Evolutionary conservation across 2,888 invertebrate genomes (phyloP), one percentile per base, ranked within the genome.

Genomic region (Arge pagana): DNA sequence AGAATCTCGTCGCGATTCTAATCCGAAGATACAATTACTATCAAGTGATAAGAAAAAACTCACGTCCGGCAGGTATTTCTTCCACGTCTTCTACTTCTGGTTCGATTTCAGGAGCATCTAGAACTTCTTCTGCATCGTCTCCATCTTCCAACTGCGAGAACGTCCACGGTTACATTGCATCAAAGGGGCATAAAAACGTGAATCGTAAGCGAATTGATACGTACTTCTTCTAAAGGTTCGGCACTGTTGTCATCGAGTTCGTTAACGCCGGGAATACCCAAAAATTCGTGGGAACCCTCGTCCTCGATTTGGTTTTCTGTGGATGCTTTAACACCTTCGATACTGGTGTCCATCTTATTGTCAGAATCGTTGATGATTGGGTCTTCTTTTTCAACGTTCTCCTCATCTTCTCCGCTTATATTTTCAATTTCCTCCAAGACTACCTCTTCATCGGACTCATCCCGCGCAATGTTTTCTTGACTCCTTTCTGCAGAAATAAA

Each of bases 181-280:
- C 35, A 1, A 53, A 33, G n/a, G 19, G 5, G 1, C n/a, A 30
- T 30, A 28, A 37, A 50, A 31, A 49, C 13, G 42, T 18, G 2
- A 18, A 52, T 36, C 52, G 33, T 48, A 43, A 56, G 45, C 42
- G 43, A 69, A n/a, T 49, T 37, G 8, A 35, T 54, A 48, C 63
- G 60, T 64, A 75, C 76, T 67, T 77, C 75, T 61, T 75, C 73
- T 56, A 74, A 64, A 21, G 74, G 73, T 50, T 71, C 72, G 24
- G 63, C 65, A 55, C 67, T 70, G 49, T 71, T 64, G 21, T 70
- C 66, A 30, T 70, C 68, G 19, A 71, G 65, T 50, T 70, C 71
- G 37, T 63, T 58, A 49, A 71, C 56, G 28, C 64, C 70, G 39
- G 71, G 63, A 55, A 70, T 65, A 36, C 57, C 53, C 43, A 61